Percentiles rank a stretch among this genome's conserved stretches.
phyloP scores from a whole-genome alignment of 2,797 vertebrate genomes.

The Pipistrellus nathusii region DNA sequence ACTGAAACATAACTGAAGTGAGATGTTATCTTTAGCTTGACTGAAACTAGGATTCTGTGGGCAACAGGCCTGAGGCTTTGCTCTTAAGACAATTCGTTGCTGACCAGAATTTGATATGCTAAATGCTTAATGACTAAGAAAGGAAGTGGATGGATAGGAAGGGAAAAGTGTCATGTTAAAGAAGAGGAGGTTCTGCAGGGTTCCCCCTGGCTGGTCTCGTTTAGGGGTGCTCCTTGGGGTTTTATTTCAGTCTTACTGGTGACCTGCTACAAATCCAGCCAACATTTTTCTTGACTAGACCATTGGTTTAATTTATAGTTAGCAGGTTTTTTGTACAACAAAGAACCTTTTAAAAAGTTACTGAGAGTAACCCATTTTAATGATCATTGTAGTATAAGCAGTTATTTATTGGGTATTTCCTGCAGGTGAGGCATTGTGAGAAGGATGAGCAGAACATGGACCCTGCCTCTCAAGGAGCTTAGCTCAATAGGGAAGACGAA shows the following conservation, averaged over 20 bases:
- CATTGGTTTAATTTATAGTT: neutral
- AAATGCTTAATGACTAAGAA: neutral
- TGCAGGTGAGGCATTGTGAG: no score
- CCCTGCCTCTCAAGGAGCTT: neutral
- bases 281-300: neutral
- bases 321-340: neutral
- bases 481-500: neutral
- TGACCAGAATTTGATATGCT: neutral
- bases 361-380: neutral
- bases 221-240: neutral
- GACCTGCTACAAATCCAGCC: neutral
- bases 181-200: neutral
- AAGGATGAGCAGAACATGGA: neutral
- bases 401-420: neutral
- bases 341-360: neutral
- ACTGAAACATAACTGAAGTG: neutral
- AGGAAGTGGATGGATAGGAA: neutral
- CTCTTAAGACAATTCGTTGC: neutral
- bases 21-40: neutral
- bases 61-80: neutral
- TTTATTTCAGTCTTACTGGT: neutral
- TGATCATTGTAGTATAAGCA: neutral
- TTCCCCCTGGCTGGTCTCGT: neutral
- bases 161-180: neutral
- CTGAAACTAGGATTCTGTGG: neutral